These are phyloP conservation scores for Leptosomus discolor DNA, from an alignment of 2,113 vertebrate genomes.

Conservation along the genomic window DNA sequence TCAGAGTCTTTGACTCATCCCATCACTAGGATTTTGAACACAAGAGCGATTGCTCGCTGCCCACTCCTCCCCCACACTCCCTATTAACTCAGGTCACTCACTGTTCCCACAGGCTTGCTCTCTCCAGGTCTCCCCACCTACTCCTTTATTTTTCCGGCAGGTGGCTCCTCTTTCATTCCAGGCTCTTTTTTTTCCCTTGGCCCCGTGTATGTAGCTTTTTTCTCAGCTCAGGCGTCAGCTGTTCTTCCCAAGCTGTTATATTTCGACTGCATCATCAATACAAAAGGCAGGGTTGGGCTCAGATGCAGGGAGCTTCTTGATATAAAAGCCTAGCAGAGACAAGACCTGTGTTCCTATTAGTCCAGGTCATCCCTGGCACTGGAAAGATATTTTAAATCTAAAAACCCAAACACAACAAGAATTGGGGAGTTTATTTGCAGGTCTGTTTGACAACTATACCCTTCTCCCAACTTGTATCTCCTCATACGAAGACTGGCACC, in stretches of 20 bases:
- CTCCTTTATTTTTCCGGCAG: constrained; percentile 53
- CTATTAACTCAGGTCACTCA: constrained; percentile 51
- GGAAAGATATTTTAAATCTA: not conserved
- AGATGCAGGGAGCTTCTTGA: not conserved
- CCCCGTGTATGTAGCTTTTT: not conserved
- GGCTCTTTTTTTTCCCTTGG: not conserved
- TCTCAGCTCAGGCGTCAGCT: not conserved
- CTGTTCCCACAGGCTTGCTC: constrained; percentile 50
- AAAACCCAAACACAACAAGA: not conserved
- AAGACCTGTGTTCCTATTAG: not conserved
- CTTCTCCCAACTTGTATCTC: not conserved
- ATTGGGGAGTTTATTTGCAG: not conserved
- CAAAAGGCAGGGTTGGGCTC: not conserved
- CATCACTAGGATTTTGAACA: constrained; percentile 50
- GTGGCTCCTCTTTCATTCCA: constrained; percentile 31
- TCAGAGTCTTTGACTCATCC: constrained; percentile 63
- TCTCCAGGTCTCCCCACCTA: constrained; percentile 57
- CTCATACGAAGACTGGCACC: not conserved
- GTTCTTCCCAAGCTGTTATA: constrained; percentile 44
- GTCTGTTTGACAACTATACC: not conserved
- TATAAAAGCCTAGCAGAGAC: not conserved
- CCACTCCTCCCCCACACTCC: constrained; percentile 45
- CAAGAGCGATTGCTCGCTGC: constrained; percentile 55
- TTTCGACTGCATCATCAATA: not conserved
- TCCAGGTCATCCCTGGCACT: not conserved